Conservation (phyloP, 2,113 vertebrate genomes). For the Uria lomvia region DNA sequence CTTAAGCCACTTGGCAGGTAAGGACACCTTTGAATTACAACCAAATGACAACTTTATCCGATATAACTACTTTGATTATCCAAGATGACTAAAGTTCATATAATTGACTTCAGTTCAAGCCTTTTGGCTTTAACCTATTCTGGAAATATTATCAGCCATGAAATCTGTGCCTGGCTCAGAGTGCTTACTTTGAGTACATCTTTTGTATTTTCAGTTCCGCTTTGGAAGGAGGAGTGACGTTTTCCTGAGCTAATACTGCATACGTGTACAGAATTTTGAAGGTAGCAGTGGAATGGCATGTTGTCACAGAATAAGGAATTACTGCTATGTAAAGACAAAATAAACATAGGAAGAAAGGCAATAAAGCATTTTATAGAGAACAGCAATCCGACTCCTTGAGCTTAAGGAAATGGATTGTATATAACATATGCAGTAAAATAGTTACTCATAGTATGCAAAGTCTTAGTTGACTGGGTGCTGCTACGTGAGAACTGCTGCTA, state of each 20-base stretch:
- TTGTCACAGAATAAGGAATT: not conserved
- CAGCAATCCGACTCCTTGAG: not conserved
- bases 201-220: not conserved
- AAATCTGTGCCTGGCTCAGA: not conserved
- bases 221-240: not conserved
- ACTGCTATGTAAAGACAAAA: not conserved
- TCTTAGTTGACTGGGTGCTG: not conserved
- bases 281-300: not conserved
- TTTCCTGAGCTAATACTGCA: not conserved
- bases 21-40: not conserved
- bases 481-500: not conserved
- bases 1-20: not conserved
- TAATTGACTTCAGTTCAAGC: not conserved
- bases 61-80: not conserved
- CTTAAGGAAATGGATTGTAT: not conserved
- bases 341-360: not conserved
- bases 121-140: not conserved
- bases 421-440: not conserved
- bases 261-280: not conserved
- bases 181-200: not conserved
- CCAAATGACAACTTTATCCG: not conserved
- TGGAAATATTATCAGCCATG: not conserved
- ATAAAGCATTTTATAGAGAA: not conserved
- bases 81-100: not conserved
- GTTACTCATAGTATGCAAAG: not conserved